Evolutionary conservation across 2,888 invertebrate genomes (phyloP).

Genomic region (Caenorhabditis sp.): DNA sequence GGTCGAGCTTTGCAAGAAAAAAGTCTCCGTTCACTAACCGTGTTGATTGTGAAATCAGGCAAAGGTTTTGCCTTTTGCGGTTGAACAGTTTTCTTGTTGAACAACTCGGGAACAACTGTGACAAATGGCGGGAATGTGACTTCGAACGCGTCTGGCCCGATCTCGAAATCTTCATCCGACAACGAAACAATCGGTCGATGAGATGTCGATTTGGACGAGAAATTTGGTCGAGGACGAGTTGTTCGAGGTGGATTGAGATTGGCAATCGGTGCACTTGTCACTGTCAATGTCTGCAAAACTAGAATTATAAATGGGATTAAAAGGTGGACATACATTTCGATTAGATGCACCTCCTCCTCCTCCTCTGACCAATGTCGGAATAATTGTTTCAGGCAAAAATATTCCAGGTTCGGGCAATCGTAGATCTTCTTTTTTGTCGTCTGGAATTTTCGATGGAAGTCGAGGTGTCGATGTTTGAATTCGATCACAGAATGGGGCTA

Average conservation of each 20-base stretch:
- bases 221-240: slow-evolving; percentile 39
- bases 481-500: slow-evolving; percentile 69
- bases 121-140: slow-evolving; percentile 66
- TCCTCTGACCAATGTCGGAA: slow-evolving; percentile 31
- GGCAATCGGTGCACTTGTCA: slow-evolving; percentile 20
- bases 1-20: too few species aligned
- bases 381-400: slow-evolving; percentile 31
- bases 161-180: slow-evolving; percentile 60
- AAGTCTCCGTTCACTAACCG: slow-evolving; percentile 14
- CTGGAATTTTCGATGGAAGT: slow-evolving; percentile 16
- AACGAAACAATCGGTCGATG: slow-evolving; percentile 62
- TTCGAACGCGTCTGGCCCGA: slow-evolving; percentile 67
- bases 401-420: slow-evolving; percentile 32
- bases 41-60: slow-evolving; percentile 44
- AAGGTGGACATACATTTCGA: too few species aligned
- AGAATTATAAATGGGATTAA: background rate
- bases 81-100: slow-evolving; percentile 15
- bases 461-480: slow-evolving; percentile 4
- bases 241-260: slow-evolving; percentile 18
- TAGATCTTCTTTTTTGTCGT: slow-evolving; percentile 39
- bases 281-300: slow-evolving; percentile 9
- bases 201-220: slow-evolving; percentile 26
- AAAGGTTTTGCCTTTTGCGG: slow-evolving; percentile 16
- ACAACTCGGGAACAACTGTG: slow-evolving; percentile 61
- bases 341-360: slow-evolving; percentile 14